A percentile compares a stretch with the other conserved stretches of the same genome.
These are phyloP conservation scores for Echinometra lucunter DNA, from an alignment of 53 echinoderm and acorn worm species.

Conservation along the genomic window DNA sequence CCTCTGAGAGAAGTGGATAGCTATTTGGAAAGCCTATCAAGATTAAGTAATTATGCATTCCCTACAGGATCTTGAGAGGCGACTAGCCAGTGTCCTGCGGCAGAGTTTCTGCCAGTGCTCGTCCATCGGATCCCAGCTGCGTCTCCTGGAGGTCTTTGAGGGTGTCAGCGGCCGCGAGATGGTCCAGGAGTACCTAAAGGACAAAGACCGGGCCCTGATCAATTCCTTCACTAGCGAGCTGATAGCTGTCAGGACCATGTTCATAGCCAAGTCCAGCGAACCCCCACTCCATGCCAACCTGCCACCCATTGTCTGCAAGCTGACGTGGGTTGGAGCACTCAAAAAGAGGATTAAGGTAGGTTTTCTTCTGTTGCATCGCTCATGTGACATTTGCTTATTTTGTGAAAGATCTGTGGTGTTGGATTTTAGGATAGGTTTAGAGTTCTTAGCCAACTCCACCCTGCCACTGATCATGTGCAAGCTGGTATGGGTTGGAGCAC, in stretches of 20 bases:
- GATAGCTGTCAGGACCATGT: constrained; percentile 92
- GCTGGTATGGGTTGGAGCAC: constrained; percentile 93
- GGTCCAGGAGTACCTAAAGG: constrained; percentile 96
- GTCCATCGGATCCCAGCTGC: constrained; percentile 93
- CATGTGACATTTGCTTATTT: too few species aligned
- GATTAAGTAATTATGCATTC: too few species aligned
- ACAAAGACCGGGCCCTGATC: constrained; percentile 93
- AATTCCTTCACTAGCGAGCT: constrained; percentile 91
- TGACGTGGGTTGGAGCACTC: constrained; percentile 95
- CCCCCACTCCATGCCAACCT: constrained; percentile 87
- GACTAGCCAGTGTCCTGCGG: constrained; percentile 91
- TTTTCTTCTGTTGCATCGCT: background rate
- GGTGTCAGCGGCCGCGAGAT: constrained; percentile 97
- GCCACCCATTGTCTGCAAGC: constrained; percentile 90
- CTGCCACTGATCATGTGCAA: constrained; percentile 91
- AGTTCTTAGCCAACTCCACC: too few species aligned
- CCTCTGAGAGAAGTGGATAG: too few species aligned
- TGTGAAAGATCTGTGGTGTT: too few species aligned
- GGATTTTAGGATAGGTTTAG: too few species aligned
- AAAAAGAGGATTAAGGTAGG: constrained; percentile 89
- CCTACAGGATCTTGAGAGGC: constrained; percentile 85
- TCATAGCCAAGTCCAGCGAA: constrained; percentile 77
- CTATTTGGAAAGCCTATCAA: too few species aligned
- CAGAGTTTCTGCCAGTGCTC: constrained; percentile 99
- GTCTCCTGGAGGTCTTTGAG: constrained; percentile 98